These are phyloP conservation scores for Haemorhous mexicanus DNA, from an alignment of 2,113 vertebrate species.

Conservation along the genomic window DNA sequence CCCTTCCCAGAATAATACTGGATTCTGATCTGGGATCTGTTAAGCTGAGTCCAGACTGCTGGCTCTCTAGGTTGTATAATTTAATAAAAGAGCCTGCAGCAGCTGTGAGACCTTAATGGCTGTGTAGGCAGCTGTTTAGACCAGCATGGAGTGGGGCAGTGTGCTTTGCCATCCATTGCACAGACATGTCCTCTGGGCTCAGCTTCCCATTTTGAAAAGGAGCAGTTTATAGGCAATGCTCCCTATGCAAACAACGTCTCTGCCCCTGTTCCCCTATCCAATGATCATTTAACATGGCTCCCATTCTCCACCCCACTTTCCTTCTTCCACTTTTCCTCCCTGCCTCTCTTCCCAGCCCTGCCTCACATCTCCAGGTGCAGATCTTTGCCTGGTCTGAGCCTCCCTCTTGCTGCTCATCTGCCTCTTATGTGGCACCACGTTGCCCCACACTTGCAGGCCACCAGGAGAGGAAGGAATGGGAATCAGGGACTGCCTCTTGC, in stretches of 20 bases:
- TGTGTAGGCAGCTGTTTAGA: neutral
- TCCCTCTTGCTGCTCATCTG: neutral
- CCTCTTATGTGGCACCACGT: neutral
- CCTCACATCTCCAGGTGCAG: neutral
- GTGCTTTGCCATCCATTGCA: neutral
- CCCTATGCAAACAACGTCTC: neutral
- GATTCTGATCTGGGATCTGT: neutral
- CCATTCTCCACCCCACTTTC: neutral
- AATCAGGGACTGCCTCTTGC: neutral
- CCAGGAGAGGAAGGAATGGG: neutral
- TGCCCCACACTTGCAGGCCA: neutral
- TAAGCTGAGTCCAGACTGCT: neutral
- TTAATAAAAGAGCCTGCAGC: neutral
- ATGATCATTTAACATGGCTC: rapidly evolving
- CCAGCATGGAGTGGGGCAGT: neutral
- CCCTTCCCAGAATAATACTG: neutral
- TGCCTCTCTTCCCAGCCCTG: neutral
- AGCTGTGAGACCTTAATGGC: neutral
- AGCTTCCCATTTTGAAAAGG: neutral
- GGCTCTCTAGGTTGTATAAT: neutral
- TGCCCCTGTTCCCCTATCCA: neutral
- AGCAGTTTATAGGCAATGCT: neutral
- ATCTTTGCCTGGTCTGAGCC: neutral
- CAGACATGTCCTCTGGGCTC: neutral
- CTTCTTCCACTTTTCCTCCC: neutral